phyloP scores from a whole-genome alignment of 2,888 invertebrate genomes.

The Aporophyla lueneburgensis region DNA sequence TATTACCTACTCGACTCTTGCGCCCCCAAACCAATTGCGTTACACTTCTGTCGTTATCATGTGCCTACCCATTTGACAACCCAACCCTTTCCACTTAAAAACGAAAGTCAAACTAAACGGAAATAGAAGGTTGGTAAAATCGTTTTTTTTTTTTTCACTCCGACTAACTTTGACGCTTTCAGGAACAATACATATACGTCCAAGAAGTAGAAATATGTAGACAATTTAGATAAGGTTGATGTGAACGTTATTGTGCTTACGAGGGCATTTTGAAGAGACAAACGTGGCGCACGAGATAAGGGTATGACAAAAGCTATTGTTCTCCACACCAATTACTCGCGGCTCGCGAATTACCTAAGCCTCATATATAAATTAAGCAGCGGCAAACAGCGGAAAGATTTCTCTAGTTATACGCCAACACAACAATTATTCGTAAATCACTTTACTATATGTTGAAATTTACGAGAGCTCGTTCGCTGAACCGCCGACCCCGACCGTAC shows the following conservation, averaged over 20 bases:
- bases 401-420: constrained; percentile 91
- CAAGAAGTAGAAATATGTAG: constrained; percentile 66
- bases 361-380: constrained; percentile 91
- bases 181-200: constrained; percentile 47
- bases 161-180: constrained; percentile 43
- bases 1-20: constrained; percentile 77
- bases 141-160: constrained; percentile 3
- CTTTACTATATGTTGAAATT: constrained; percentile 91
- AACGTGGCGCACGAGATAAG: constrained; percentile 88
- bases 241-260: constrained; percentile 83
- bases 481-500: constrained; percentile 83
- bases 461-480: constrained; percentile 85
- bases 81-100: constrained; percentile 37
- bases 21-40: constrained; percentile 71
- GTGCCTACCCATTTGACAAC: constrained; percentile 42
- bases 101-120: constrained; percentile 39
- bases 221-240: constrained; percentile 79
- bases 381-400: constrained; percentile 91
- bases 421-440: constrained; percentile 91
- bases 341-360: constrained; percentile 90
- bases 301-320: constrained; percentile 91
- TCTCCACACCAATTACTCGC: constrained; percentile 90
- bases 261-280: constrained; percentile 84
- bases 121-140: constrained; percentile 21
- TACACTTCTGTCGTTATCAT: constrained; percentile 57